These are phyloP conservation scores for Lampris incognitus DNA, from an alignment of 2,113 vertebrate genomes.

Conservation along the genomic window DNA sequence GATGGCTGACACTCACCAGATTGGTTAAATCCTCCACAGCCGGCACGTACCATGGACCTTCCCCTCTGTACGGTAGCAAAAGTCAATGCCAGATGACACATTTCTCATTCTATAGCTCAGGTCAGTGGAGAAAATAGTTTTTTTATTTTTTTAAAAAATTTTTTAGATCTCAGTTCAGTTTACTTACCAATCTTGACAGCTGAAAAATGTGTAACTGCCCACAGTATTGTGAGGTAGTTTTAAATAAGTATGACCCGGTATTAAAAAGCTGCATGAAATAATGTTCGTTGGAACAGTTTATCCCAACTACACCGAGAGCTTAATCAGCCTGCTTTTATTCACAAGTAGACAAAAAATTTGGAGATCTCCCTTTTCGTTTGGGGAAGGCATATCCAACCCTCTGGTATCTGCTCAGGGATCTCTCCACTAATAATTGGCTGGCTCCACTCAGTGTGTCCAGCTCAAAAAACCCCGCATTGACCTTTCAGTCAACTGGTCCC, in stretches of 20 bases:
- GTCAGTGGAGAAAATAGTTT: conserved; percentile 32
- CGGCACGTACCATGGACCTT: conserved; percentile 61
- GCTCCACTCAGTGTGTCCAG: conserved; percentile 29
- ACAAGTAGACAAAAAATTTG: conserved; percentile 11
- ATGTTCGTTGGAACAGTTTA: no score
- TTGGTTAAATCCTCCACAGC: conserved; percentile 69
- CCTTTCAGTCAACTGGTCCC: conserved; percentile 77
- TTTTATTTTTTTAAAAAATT: background rate
- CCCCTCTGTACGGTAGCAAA: background rate
- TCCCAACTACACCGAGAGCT: background rate
- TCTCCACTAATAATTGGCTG: conserved; percentile 46
- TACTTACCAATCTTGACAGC: no score
- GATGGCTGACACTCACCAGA: conserved; percentile 76
- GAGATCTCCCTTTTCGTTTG: conserved; percentile 39
- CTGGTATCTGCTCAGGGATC: conserved; percentile 49
- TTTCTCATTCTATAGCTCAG: conserved; percentile 35
- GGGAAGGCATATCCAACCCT: conserved; percentile 28
- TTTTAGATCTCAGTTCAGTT: no score
- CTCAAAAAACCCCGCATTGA: conserved; percentile 54
- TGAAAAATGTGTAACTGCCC: no score
- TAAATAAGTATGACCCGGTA: no score
- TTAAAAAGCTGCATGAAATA: no score
- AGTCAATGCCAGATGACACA: conserved; percentile 21
- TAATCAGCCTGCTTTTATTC: background rate
- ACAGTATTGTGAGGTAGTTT: no score